These are phyloP conservation scores for Astreopora myriophthalma DNA, from an alignment of 64 coral and sea anemone species.

Conservation along the genomic window DNA sequence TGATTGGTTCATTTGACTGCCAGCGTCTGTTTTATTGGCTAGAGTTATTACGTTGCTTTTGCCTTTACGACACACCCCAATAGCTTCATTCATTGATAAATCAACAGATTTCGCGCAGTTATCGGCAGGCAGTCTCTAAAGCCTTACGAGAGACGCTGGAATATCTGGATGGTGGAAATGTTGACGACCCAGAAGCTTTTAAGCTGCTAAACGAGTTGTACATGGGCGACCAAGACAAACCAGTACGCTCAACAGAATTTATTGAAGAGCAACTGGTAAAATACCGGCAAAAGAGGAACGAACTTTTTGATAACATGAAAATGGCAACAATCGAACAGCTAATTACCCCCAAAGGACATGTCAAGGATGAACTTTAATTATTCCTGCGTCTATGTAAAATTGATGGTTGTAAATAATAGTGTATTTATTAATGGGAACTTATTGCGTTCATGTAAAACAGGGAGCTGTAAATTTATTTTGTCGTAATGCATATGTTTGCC, in stretches of 20 bases:
- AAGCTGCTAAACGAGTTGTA: not conserved
- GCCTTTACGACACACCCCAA: too few species aligned
- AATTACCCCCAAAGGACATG: not conserved
- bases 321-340: not conserved
- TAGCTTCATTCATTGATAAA: not conserved
- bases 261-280: slow-evolving; percentile 12
- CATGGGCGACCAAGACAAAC: not conserved
- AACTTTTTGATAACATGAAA: not conserved
- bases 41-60: not conserved
- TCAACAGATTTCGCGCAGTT: not conserved
- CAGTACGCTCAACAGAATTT: not conserved
- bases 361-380: slow-evolving; percentile 37
- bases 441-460: not conserved
- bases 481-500: too few species aligned
- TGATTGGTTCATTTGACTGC: not conserved
- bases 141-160: slow-evolving; percentile 29
- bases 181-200: not conserved
- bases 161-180: not conserved
- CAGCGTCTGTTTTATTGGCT: not conserved
- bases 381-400: not conserved
- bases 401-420: too few species aligned
- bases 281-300: not conserved
- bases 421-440: not conserved
- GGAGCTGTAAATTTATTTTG: not conserved
- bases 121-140: slow-evolving; percentile 11